Evolutionary conservation across 2,113 vertebrate genomes (phyloP).

Genomic region (Rhipidura dahli): DNA sequence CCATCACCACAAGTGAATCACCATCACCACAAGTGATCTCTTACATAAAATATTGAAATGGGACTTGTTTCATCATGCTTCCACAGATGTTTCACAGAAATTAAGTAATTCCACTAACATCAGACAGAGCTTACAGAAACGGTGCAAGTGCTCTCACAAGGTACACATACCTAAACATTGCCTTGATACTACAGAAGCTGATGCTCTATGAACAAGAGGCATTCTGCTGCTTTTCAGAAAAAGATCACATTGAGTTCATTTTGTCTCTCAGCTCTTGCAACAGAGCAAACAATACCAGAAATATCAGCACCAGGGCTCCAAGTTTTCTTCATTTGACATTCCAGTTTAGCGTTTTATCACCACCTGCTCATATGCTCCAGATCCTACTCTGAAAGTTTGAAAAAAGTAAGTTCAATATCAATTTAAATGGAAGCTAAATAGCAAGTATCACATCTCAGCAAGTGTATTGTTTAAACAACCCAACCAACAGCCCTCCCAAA

Average conservation of each 20-base stretch:
- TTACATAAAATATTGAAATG: not conserved
- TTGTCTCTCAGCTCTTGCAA: not conserved
- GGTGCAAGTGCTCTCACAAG: not conserved
- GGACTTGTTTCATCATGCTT: not conserved
- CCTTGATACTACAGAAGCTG: not conserved
- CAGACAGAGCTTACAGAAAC: not conserved
- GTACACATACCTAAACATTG: not conserved
- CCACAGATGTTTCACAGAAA: not conserved
- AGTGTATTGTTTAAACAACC: not conserved
- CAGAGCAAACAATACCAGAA: not conserved
- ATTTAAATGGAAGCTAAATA: not conserved
- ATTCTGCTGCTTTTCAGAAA: not conserved
- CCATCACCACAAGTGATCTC: not conserved
- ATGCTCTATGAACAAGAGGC: not conserved
- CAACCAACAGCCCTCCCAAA: not conserved
- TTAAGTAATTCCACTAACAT: not conserved
- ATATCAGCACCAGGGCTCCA: not conserved
- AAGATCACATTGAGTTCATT: not conserved
- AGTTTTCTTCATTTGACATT: not conserved
- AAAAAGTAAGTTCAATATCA: not conserved
- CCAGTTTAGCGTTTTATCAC: slow-evolving; percentile 87
- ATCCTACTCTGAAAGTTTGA: slow-evolving; percentile 74
- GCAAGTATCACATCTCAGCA: not conserved
- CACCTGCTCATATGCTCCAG: slow-evolving; percentile 92
- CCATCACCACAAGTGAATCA: not conserved